Evolutionary conservation across 2,888 invertebrate species (phyloP), one percentile per base, ranked within the genome.

Genomic region (Trissolcus brochymenae): DNA sequence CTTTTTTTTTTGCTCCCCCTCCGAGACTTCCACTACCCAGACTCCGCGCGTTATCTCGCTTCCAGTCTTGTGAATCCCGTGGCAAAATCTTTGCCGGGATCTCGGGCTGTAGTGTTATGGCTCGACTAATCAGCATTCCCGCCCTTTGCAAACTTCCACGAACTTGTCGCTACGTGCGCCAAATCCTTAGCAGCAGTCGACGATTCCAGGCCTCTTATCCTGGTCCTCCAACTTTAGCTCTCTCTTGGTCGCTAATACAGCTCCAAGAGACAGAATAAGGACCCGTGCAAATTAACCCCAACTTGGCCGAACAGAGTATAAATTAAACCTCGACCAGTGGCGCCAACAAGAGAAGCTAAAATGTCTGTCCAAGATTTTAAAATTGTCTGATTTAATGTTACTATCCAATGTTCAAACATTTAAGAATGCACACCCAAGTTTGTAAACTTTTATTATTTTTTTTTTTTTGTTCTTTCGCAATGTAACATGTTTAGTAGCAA

Each of bases 71-170:
- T 78, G 84, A 85, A 84, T 86, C 85, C 85, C 84, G 83, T 82
- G 55, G 83, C 84, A 57, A 80, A 84, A 84, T 84, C 85, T 84
- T 84, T 82, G 83, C 81, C 80, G 82, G 83, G 82, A 85, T 84
- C 81, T 82, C 83, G 85, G 85, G 85, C 87, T 88, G 87, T 88
- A 87, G 86, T 85, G 87, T 87, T 88, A 87, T 86, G 86, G 86
- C 82, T 83, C 86, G 86, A 88, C 87, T 89, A 88, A 89, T 89
- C 88, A 88, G 87, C 87, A 88, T 88, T 88, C 87, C 86, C 85
- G 81, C 80, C 80, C 80, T 82, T 81, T 75, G 16, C 14, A 46
- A 46, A 46, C 46, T 46, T 46, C 14, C 46, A 46, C 16, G 46
- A 84, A 84, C 84, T 84, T 86, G 86, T 86, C 85, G 84, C 84